Conservation (phyloP, 2,797 vertebrate genomes). For the Otolemur crassicaudatus region DNA sequence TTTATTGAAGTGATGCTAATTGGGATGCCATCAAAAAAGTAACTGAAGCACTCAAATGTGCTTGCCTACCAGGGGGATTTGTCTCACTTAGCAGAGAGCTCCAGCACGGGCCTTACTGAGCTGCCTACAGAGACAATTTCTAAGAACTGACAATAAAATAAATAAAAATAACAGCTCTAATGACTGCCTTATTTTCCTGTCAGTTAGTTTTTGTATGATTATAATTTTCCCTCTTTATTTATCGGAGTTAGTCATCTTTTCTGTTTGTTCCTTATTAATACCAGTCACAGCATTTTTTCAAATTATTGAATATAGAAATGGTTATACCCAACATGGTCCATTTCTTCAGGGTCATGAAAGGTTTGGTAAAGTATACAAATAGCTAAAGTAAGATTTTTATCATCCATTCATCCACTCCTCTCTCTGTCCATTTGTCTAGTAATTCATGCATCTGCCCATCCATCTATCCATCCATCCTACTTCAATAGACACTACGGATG, state of each 20-base stretch:
- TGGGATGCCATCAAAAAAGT: background rate
- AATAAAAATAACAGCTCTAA: slow-evolving; percentile 5
- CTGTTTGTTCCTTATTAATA: slow-evolving; percentile 14
- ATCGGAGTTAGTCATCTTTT: slow-evolving; percentile 16
- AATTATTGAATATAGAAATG: background rate
- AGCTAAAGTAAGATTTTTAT: background rate
- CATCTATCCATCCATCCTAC: background rate
- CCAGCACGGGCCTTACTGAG: background rate
- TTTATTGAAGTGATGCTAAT: slow-evolving; percentile 32
- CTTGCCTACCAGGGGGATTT: background rate
- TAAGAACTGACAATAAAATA: slow-evolving; percentile 29
- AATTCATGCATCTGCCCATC: background rate
- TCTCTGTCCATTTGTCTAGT: background rate
- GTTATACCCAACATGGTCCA: background rate
- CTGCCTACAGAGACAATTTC: background rate
- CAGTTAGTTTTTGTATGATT: background rate
- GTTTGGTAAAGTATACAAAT: slow-evolving; percentile 7
- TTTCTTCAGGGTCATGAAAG: slow-evolving; percentile 27
- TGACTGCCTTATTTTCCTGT: background rate
- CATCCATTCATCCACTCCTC: background rate
- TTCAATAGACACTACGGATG: background rate
- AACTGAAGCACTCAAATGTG: background rate
- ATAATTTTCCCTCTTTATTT: background rate
- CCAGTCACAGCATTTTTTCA: background rate
- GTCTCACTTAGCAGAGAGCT: background rate